phyloP scores from a whole-genome alignment of 2,113 vertebrate genomes.

The Rhinolophus ferrumequinum region DNA sequence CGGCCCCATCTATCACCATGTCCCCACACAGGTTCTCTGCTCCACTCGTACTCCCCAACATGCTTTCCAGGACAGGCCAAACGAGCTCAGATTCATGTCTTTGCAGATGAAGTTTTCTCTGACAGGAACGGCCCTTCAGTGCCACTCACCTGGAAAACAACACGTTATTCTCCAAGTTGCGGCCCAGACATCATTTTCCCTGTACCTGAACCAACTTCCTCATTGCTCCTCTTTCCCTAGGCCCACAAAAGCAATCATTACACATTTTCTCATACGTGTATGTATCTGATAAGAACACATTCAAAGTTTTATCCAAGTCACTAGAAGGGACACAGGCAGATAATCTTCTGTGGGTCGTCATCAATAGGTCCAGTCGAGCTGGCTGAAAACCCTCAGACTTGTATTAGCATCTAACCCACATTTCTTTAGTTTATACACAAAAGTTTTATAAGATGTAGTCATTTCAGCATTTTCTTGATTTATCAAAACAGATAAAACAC shows the following conservation, averaged over 20 bases:
- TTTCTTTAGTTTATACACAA: neutral
- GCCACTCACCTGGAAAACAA: neutral
- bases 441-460: neutral
- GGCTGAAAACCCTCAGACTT: neutral
- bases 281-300: neutral
- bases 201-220: neutral
- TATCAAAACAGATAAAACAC: neutral
- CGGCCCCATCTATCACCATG: neutral
- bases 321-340: neutral
- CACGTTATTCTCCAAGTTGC: neutral
- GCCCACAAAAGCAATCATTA: neutral
- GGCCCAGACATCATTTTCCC: neutral
- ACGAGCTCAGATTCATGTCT: neutral
- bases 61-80: neutral
- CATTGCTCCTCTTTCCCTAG: neutral
- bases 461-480: constrained; percentile 25
- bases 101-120: neutral
- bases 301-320: neutral
- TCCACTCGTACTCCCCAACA: neutral
- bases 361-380: fast-evolving
- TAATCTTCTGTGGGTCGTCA: neutral
- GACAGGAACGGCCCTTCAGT: neutral
- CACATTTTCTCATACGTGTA: neutral
- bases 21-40: no score
- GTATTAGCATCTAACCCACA: neutral